Evolutionary conservation across 2,797 vertebrate genomes (phyloP).

Genomic region (Nannoperca australis): DNA sequence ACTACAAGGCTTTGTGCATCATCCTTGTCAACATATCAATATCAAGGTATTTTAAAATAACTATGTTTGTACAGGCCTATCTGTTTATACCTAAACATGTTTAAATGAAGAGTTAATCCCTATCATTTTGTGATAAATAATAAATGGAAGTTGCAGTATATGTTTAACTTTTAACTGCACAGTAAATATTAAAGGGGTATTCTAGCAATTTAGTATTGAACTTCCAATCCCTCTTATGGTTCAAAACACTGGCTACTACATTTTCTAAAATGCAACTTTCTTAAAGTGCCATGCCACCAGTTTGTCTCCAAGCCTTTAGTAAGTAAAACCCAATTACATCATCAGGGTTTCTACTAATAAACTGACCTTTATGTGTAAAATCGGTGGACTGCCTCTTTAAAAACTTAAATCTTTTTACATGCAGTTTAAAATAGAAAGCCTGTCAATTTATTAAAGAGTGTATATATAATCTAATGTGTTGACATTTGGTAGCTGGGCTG

Average conservation of each 20-base stretch:
- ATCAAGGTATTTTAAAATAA: neutral
- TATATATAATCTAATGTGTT: neutral
- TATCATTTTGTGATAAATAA: neutral
- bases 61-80: neutral
- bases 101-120: neutral
- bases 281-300: neutral
- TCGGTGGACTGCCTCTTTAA: neutral
- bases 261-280: neutral
- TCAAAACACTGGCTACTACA: neutral
- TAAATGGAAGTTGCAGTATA: neutral
- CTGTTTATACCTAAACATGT: neutral
- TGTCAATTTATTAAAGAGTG: neutral
- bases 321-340: neutral
- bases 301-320: neutral
- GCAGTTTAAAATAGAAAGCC: neutral
- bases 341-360: neutral
- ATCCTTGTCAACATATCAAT: conserved; percentile 3
- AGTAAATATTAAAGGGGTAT: neutral
- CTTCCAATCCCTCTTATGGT: neutral
- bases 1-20: conserved; percentile 40
- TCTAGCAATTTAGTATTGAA: neutral
- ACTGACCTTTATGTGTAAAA: neutral
- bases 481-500: neutral
- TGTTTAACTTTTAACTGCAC: neutral
- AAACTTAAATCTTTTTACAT: too few relatives aligned